A percentile compares a stretch with the other conserved stretches of the same genome.
These are phyloP conservation scores for Acleris laterana DNA, from an alignment of 2,888 invertebrate species.

Conservation along the genomic window DNA sequence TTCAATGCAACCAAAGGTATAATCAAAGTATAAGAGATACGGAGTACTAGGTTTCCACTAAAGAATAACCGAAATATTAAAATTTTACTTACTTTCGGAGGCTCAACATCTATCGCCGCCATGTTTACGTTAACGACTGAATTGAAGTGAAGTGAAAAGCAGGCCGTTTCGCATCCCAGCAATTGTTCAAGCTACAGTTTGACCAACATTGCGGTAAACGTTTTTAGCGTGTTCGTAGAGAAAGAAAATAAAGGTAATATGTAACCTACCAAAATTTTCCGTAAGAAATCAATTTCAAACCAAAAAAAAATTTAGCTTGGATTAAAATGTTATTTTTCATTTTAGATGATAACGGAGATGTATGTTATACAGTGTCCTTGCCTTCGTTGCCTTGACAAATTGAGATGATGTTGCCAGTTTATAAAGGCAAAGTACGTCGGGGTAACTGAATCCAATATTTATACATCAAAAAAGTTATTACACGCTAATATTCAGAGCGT, in stretches of 20 bases:
- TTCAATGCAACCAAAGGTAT: not conserved
- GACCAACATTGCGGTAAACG: slow-evolving; percentile 41
- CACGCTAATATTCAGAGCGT: not conserved
- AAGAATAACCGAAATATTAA: slow-evolving; percentile 46
- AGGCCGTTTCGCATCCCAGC: slow-evolving; percentile 28
- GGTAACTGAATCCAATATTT: not conserved
- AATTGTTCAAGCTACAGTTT: slow-evolving; percentile 50
- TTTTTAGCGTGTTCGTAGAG: too few relatives aligned
- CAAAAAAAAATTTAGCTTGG: too few relatives aligned
- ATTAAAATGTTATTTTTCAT: not conserved
- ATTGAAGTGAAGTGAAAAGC: slow-evolving; percentile 46
- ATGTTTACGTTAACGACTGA: slow-evolving; percentile 81
- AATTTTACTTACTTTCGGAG: slow-evolving; percentile 65
- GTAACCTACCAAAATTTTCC: too few relatives aligned
- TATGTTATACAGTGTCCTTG: not conserved
- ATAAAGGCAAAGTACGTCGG: not conserved
- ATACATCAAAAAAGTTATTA: not conserved
- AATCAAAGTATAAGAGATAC: not conserved
- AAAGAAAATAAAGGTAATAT: not conserved
- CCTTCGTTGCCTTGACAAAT: slow-evolving; percentile 24
- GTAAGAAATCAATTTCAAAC: too few relatives aligned
- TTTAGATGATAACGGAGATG: not conserved
- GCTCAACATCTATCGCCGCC: slow-evolving; percentile 84
- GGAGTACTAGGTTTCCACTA: slow-evolving; percentile 15
- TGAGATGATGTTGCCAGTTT: slow-evolving; percentile 23